These are phyloP conservation scores for Muscicapa comitata DNA, from an alignment of 2,797 vertebrate genomes.

Conservation along the genomic window DNA sequence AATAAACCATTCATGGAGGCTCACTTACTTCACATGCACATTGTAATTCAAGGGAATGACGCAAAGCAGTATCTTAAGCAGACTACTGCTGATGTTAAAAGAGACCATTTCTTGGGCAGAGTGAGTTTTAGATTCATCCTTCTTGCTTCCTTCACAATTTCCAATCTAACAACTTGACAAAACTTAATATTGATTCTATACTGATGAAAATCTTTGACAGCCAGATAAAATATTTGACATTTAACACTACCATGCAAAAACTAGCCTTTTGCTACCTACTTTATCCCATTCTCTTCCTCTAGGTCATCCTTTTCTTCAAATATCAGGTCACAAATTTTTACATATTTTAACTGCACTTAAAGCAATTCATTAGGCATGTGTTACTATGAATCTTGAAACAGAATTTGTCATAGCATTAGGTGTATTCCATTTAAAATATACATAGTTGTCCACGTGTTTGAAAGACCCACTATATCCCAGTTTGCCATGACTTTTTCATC, in stretches of 20 bases:
- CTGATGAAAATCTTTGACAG: conserved; percentile 11
- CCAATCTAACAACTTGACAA: conserved; percentile 10
- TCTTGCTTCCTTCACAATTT: neutral
- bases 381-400: neutral
- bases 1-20: neutral
- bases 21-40: neutral
- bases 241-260: neutral
- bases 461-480: neutral
- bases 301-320: neutral
- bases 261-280: neutral
- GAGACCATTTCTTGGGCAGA: neutral
- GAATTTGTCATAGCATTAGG: fast-evolving
- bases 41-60: neutral
- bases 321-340: neutral
- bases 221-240: conserved; percentile 10
- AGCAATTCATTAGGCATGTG: neutral
- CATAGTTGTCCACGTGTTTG: neutral
- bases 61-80: neutral
- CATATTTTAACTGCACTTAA: neutral
- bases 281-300: neutral
- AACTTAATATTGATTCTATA: conserved; percentile 3
- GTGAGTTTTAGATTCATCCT: neutral
- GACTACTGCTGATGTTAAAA: neutral
- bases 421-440: neutral
- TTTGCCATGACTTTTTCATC: neutral